A percentile compares a stretch with the other conserved stretches of the same genome.
These are phyloP conservation scores for Phengaris alcon DNA, from an alignment of 2,888 invertebrate genomes.

Conservation along the genomic window DNA sequence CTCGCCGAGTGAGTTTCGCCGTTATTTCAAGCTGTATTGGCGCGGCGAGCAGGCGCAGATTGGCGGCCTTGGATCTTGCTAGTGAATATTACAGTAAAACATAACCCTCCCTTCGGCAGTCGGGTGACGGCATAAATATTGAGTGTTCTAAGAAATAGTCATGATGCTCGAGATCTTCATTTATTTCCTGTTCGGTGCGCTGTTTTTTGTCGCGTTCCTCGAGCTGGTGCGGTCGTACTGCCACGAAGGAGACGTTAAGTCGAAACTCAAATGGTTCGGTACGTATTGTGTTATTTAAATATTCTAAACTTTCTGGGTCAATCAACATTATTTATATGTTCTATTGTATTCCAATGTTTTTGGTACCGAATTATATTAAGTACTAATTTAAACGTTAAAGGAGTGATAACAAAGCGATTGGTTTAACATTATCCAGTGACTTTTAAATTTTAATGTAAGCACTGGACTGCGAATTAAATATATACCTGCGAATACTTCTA, in stretches of 20 bases:
- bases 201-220: slow-evolving; percentile 50
- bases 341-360: not conserved
- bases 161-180: slow-evolving; percentile 52
- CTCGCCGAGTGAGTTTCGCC: not conserved
- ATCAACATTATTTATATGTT: not conserved
- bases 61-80: not conserved
- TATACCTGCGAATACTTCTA: too few relatives aligned
- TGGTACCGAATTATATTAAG: not conserved
- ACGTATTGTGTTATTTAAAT: slow-evolving; percentile 30
- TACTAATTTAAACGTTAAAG: not conserved
- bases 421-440: not conserved
- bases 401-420: not conserved
- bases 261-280: slow-evolving; percentile 46
- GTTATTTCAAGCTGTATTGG: not conserved
- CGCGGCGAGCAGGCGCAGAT: not conserved
- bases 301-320: not conserved
- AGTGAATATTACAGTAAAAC: not conserved
- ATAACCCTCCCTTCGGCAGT: not conserved
- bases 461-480: not conserved
- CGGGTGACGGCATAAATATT: not conserved
- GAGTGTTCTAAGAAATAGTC: not conserved
- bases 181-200: slow-evolving; percentile 47
- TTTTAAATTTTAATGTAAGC: not conserved
- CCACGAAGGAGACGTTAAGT: slow-evolving; percentile 41
- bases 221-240: slow-evolving; percentile 49